Base-by-base conservation (phyloP, 2,797 vertebrate species). In the Nyctibius grandis region DNA sequence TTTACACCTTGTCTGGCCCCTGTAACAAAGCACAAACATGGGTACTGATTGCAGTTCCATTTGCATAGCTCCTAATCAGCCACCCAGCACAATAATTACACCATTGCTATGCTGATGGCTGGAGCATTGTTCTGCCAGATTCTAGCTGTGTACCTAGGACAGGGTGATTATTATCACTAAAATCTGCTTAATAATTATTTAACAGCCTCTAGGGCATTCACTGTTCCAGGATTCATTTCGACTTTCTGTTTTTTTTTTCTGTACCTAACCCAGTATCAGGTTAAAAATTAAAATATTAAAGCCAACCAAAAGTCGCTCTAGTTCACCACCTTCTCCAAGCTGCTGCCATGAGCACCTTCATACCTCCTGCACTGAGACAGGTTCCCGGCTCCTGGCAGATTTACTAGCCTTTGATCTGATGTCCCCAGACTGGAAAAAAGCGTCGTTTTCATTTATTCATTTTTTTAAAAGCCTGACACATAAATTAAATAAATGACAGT, bases 101-200 rank as follows among this genome's bases (percentile, higher is more conserved):
- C 78, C 82, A 81, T 29, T 11, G 3, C 86, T 45, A 74, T n/a
- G 74, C 74, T 87, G 84, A 93, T 83, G 61, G 75, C 47, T 70
- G 31, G 16, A 68, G 82, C 89, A 70, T 25, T 95, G 67, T 95
- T 85, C 92, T 79, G 88, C 79, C 89, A 95, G 70, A 90, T 78
- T 72, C 79, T 50, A 88, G 38, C 76, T 83, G 65, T 29, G 34
- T 42, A 82, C 79, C 80, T 79, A 85, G 59, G 84, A 90, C 60
- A 73, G 20, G 44, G 28, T 67, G 64, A 94, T 74, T 25, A 33
- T 64, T 95, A 95, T 85, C 88, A 67, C 60, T 61, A 60, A 90
- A 80, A 91, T 82, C 40, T 91, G 77, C 56, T 64, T 93, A 78
- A 94, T 70, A 87, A 93, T 93, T 91, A 94, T 79, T 91, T 85